Evolutionary conservation across 2,888 invertebrate genomes (phyloP).

Genomic region (Idaea straminata): DNA sequence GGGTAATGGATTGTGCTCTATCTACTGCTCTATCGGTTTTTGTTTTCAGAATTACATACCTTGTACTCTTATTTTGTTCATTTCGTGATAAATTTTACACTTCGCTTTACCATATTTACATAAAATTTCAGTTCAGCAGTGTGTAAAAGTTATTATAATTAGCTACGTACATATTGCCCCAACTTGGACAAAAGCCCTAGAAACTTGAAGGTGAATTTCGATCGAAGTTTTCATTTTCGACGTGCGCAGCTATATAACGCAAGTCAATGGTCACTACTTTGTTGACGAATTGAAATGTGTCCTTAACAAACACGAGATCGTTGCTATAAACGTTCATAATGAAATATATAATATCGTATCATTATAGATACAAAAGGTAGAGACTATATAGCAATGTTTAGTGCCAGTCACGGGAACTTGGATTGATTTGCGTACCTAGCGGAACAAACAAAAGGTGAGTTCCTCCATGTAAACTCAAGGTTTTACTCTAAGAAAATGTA

Average conservation of each 20-base stretch:
- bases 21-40: background rate
- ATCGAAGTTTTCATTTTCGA: conserved; percentile 20
- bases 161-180: background rate
- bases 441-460: conserved; percentile 30
- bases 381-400: conserved; percentile 46
- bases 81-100: background rate
- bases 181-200: background rate
- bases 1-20: background rate
- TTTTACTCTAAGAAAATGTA: background rate
- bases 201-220: conserved; percentile 13
- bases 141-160: background rate
- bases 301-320: conserved; percentile 30
- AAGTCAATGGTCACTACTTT: conserved; percentile 40
- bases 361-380: conserved; percentile 53
- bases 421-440: conserved; percentile 31
- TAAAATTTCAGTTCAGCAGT: background rate
- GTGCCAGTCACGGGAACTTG: conserved; percentile 38
- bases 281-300: conserved; percentile 48
- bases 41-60: background rate
- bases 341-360: conserved; percentile 40
- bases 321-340: conserved; percentile 38
- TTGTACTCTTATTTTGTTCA: background rate
- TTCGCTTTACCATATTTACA: background rate
- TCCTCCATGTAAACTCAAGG: conserved; percentile 3
- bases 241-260: conserved; percentile 40